Base-by-base conservation (phyloP, 1,140 invertebrate species). In the Papilio aristodemus region DNA sequence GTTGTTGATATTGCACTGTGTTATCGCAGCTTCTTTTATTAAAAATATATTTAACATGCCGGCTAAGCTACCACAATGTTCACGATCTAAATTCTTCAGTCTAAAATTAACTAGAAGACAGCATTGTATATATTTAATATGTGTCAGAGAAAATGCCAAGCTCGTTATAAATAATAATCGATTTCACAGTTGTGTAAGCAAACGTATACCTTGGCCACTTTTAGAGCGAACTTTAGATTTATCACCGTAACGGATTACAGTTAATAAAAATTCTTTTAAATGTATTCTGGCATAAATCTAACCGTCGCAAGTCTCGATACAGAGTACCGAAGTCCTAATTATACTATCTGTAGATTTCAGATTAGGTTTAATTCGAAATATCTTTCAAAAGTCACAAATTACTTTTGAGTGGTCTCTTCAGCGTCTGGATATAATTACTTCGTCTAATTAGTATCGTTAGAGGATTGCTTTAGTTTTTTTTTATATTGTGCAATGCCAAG, bases 121-220 rank as follows among this genome's bases (percentile, higher is more conserved):
- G 46, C 46, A 54, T 54, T 54, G 46, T 54, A 54, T 54, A 54
- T 54, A 54, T 22, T 54, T 54, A 54, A 54, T 50, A 22, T 25
- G 38, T 39, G 46, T 54, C 46, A 54, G 46, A 54, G 46, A 46
- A 46, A 54, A 54, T 54, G 46, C 46, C 46, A 54, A 54, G 46
- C 46, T 11, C 22, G 46, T 54, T 54, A 54, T 54, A 54, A 54
- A 54, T 54, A 50, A 50, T 50, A 54, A 54, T 54, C 46, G 46
- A 54, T 54, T 54, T 54, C 46, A 54, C 46, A 54, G 46, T 50
- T 50, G 19, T 25, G 46, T 54, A 54, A 54, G 46, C 46, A 25
- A n/a, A 43, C n/a, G 4, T 43, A 43, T 43, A 54, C 17, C 46
- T 54, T 22, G 1, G 19, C 46, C 22, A 54, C 46, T 54, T 22